Percentiles rank a stretch among this genome's conserved stretches.
Conservation (phyloP, 2,888 invertebrate species). For the Eumacrocentrus americanus region DNA sequence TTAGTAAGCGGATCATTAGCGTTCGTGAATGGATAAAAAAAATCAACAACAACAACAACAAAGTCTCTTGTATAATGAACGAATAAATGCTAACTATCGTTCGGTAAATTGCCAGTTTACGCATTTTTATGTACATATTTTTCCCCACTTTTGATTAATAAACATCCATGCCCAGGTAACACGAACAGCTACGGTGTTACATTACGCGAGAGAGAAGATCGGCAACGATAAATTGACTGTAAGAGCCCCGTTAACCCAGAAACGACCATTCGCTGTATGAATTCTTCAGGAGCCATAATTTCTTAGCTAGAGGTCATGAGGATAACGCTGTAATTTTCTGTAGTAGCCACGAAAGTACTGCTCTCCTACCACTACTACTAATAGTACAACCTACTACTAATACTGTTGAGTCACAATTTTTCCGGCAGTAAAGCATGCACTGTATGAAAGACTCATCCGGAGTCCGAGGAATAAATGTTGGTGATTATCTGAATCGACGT, state of each 20-base stretch:
- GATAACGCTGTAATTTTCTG: conserved; percentile 27
- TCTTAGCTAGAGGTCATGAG: conserved; percentile 5
- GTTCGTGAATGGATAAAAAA: conserved; percentile 37
- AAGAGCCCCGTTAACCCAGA: conserved; percentile 33
- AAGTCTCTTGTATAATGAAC: conserved; percentile 55
- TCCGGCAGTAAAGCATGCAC: background rate
- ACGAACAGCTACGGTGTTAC: background rate
- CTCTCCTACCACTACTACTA: too few relatives aligned
- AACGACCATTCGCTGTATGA: conserved; percentile 33
- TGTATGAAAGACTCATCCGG: background rate
- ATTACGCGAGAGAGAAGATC: background rate
- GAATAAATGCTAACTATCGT: conserved; percentile 55
- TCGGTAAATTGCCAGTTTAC: conserved; percentile 41
- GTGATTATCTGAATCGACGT: conserved; percentile 5
- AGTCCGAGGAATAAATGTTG: background rate
- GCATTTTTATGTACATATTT: conserved; percentile 38
- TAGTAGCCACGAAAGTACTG: conserved; percentile 6
- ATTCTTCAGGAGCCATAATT: conserved; percentile 33
- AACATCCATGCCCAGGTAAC: background rate
- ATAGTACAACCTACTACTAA: background rate
- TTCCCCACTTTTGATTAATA: background rate
- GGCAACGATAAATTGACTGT: conserved; percentile 31
- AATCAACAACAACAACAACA: conserved; percentile 13
- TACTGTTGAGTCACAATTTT: background rate
- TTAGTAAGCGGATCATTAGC: conserved; percentile 20